Evolutionary conservation across 2,797 vertebrate genomes (phyloP), one percentile per base, ranked within the genome.

Genomic region (Labeo calbasu): DNA sequence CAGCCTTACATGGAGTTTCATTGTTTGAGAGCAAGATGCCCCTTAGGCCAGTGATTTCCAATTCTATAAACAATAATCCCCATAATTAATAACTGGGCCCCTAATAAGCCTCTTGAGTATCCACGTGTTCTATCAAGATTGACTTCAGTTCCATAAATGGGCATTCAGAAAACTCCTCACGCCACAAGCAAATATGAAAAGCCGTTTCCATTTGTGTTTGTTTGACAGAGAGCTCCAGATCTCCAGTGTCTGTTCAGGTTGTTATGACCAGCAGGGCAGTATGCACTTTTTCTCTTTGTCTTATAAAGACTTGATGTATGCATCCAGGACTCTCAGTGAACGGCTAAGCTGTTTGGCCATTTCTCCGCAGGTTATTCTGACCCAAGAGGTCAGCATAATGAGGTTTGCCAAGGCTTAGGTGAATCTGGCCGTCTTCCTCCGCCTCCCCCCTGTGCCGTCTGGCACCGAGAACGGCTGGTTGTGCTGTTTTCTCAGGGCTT

Each of bases 91-190:
- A 72, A 51, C 77, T 1, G 36, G 40, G 61, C 69, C 36, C 77
- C 57, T 71, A 82, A 77, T 73, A 71, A 83, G 51, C 57, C 68
- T 50, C 66, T 79, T 0, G 46, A 83, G 71, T 36, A 25, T 76
- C 19, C 77, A 55, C 23, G 43, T 23, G 73, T 66, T 69, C 43
- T 65, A 69, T 69, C 77, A 84, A 46, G 61, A 32, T 63, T 48
- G 72, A 66, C 51, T 80, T 80, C 23, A 84, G 63, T 19, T 80
- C 70, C 77, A 69, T 86, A 86, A 75, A 86, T 77, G 86, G 68
- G 68, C 43, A 83, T 76, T 72, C 14, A 75, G 71, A 68, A 66
- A 87, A 66, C 48, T 63, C 61, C 36, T 80, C 55, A 53, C 68
- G 32, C 50, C 51, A 32, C 46, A 65, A 81, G 53, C 78, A 63